Conservation (phyloP, 1,140 invertebrate species). For the Drosophila varians region DNA sequence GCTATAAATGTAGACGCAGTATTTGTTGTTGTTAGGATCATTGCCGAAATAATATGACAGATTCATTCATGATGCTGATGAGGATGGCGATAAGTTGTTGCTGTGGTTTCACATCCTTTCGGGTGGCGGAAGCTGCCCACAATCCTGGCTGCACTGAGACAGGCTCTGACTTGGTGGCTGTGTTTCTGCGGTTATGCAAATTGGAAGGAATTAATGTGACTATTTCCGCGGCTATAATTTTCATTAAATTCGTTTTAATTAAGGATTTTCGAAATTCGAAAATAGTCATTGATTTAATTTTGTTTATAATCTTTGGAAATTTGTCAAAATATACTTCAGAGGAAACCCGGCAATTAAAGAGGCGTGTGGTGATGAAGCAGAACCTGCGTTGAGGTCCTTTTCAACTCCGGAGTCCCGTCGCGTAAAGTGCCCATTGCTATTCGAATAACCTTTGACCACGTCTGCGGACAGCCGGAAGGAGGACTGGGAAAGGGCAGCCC, state of each 20-base stretch:
- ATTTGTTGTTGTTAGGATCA: slow-evolving; percentile 64
- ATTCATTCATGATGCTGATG: slow-evolving; percentile 68
- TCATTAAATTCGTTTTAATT: not conserved
- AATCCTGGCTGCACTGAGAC: slow-evolving; percentile 18
- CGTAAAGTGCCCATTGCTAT: slow-evolving; percentile 1
- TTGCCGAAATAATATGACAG: slow-evolving; percentile 81
- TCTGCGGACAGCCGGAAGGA: slow-evolving; percentile 1
- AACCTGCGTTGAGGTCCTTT: slow-evolving; percentile 1
- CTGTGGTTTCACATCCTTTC: slow-evolving; percentile 25
- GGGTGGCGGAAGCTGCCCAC: not conserved
- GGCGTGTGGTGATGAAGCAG: slow-evolving; percentile 4
- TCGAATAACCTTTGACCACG: slow-evolving; percentile 16
- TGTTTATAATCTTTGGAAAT: too few relatives aligned
- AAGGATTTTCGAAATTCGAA: too few relatives aligned
- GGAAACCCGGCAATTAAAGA: not conserved
- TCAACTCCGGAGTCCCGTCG: not conserved
- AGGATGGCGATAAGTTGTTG: slow-evolving; percentile 35
- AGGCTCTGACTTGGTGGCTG: slow-evolving; percentile 33
- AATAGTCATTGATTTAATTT: too few relatives aligned
- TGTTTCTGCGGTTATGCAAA: slow-evolving; percentile 23
- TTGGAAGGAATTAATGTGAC: not conserved
- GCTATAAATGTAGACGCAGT: slow-evolving; percentile 28
- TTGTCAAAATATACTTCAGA: not conserved
- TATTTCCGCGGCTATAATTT: not conserved
- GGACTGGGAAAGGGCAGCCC: slow-evolving; percentile 10